A percentile compares a stretch with the other conserved stretches of the same genome.
These are phyloP conservation scores for Wiebesia pumilae DNA, from an alignment of 1,140 invertebrate species.

Conservation along the genomic window DNA sequence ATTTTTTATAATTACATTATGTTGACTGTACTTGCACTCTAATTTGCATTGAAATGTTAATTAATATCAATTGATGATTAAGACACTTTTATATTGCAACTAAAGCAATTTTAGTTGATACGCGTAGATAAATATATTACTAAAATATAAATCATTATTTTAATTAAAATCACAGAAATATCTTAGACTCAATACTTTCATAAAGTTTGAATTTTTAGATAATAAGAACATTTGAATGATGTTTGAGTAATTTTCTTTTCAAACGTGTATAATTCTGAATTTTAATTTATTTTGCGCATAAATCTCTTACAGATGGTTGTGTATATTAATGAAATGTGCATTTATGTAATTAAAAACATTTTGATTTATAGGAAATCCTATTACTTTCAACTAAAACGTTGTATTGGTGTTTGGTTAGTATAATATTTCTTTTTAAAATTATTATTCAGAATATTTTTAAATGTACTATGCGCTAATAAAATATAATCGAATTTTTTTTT, in stretches of 20 bases:
- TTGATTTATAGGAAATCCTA: too few relatives aligned
- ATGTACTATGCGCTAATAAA: background rate
- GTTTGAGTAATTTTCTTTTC: background rate
- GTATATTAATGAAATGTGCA: background rate
- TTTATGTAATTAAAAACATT: background rate
- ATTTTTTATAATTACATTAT: background rate
- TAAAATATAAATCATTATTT: background rate
- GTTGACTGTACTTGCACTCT: background rate
- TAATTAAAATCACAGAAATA: background rate
- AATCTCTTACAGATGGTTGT: too few relatives aligned
- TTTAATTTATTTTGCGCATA: background rate
- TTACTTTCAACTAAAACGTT: too few relatives aligned
- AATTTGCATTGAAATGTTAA: background rate
- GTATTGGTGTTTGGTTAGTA: too few relatives aligned
- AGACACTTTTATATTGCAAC: too few relatives aligned
- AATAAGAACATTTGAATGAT: background rate
- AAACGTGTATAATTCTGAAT: background rate
- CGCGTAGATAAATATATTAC: background rate
- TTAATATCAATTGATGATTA: background rate
- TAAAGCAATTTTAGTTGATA: background rate
- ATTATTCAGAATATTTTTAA: background rate
- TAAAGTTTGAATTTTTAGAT: background rate
- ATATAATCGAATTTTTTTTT: background rate
- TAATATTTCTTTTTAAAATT: too few relatives aligned
- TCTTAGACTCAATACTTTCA: background rate